Evolutionary conservation across 2,113 vertebrate genomes (phyloP).

Genomic region (Climacteris rufus): DNA sequence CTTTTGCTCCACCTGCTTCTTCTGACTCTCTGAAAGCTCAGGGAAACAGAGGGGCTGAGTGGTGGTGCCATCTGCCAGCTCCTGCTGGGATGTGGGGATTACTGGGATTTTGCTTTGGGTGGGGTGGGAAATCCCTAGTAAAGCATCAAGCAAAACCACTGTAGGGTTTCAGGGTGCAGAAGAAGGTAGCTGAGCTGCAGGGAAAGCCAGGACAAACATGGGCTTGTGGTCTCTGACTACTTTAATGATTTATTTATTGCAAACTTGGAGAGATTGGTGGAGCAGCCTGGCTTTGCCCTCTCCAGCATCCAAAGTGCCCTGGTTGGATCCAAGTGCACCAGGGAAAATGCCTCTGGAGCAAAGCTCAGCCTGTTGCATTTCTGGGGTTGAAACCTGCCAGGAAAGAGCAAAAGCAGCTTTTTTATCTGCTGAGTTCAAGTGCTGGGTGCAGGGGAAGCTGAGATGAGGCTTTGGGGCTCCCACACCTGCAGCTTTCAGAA

Average conservation of each 20-base stretch:
- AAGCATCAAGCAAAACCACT: background rate
- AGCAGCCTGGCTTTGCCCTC: background rate
- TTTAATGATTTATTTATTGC: background rate
- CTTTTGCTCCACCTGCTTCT: constrained; percentile 48
- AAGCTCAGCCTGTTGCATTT: background rate
- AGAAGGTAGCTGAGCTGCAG: background rate
- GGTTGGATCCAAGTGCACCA: background rate
- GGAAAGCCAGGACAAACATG: background rate
- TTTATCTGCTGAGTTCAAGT: background rate
- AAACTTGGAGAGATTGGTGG: background rate
- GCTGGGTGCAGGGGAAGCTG: background rate
- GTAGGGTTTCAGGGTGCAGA: background rate
- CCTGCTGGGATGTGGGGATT: background rate
- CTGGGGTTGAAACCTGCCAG: background rate
- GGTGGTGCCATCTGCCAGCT: background rate
- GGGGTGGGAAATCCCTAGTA: background rate
- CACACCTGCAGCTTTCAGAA: background rate
- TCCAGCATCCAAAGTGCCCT: background rate
- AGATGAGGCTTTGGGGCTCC: background rate
- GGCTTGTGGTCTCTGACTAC: background rate
- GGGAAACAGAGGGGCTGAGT: background rate
- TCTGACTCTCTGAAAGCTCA: constrained; percentile 59
- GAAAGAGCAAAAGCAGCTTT: background rate
- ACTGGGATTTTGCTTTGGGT: background rate
- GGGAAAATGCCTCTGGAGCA: background rate